Conservation (phyloP, 2,113 vertebrate genomes). For the Oplegnathus fasciatus region DNA sequence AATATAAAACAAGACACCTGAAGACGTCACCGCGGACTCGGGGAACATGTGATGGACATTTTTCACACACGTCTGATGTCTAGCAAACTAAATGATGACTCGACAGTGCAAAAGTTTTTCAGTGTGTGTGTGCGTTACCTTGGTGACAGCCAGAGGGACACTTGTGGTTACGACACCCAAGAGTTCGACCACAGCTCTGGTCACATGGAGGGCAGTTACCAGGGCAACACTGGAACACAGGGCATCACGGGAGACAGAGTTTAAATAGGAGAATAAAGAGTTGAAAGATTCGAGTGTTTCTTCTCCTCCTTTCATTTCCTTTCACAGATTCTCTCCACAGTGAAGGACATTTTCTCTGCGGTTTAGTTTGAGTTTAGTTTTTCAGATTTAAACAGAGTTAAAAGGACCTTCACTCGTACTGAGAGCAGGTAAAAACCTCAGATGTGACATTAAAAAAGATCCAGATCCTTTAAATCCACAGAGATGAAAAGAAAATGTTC, state of each 20-base stretch:
- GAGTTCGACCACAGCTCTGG: slow-evolving; percentile 90
- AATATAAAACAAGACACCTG: too few species aligned
- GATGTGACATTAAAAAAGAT: neutral
- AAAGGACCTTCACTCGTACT: too few species aligned
- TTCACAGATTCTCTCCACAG: too few species aligned
- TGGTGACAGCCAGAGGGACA: slow-evolving; percentile 96
- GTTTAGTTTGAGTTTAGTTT: too few species aligned
- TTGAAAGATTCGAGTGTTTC: neutral
- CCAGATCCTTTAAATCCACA: neutral
- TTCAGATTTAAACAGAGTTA: neutral
- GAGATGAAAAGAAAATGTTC: too few species aligned
- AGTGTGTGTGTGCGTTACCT: slow-evolving; percentile 84
- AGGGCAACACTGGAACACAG: slow-evolving; percentile 90
- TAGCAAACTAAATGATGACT: too few species aligned
- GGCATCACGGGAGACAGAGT: slow-evolving; percentile 42
- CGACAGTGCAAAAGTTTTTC: too few species aligned
- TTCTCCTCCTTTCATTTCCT: neutral
- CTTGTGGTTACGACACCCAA: slow-evolving; percentile 97
- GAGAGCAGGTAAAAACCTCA: neutral
- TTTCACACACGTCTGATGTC: too few species aligned
- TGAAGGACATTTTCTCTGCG: too few species aligned
- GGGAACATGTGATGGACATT: too few species aligned
- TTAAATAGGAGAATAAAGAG: neutral
- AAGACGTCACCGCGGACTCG: too few species aligned
- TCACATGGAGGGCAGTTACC: slow-evolving; percentile 97